Conservation (phyloP, 2,797 vertebrate genomes). For the Hemitrygon akajei region DNA sequence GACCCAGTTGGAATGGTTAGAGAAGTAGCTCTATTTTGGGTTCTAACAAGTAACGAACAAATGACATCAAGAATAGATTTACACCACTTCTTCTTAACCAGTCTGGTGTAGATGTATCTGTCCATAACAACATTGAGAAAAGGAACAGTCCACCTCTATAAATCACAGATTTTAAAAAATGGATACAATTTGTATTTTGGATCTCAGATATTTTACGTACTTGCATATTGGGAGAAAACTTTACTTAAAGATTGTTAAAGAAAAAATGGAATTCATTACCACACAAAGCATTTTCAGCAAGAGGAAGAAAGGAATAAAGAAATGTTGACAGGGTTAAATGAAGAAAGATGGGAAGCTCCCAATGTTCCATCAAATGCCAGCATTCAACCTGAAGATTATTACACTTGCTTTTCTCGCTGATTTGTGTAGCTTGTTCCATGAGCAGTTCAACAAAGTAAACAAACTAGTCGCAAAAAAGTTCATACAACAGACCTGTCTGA, state of each 20-base stretch:
- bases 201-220: neutral
- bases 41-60: no score
- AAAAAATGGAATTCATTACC: neutral
- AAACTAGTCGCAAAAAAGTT: neutral
- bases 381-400: neutral
- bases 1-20: no score
- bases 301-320: neutral
- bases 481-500: constrained; percentile 72
- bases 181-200: neutral
- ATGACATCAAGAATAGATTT: no score
- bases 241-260: neutral
- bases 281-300: neutral
- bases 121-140: no score
- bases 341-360: neutral
- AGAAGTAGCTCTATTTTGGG: no score
- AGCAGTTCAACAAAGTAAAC: neutral
- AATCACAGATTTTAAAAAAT: no score
- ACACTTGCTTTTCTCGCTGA: neutral
- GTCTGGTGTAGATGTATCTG: no score
- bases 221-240: neutral
- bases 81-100: no score
- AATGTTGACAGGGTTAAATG: neutral
- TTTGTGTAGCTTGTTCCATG: neutral
- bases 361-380: neutral
- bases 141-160: no score